Evolutionary conservation across 2,888 invertebrate genomes (phyloP).

Genomic region (Lomographa bimaculata): DNA sequence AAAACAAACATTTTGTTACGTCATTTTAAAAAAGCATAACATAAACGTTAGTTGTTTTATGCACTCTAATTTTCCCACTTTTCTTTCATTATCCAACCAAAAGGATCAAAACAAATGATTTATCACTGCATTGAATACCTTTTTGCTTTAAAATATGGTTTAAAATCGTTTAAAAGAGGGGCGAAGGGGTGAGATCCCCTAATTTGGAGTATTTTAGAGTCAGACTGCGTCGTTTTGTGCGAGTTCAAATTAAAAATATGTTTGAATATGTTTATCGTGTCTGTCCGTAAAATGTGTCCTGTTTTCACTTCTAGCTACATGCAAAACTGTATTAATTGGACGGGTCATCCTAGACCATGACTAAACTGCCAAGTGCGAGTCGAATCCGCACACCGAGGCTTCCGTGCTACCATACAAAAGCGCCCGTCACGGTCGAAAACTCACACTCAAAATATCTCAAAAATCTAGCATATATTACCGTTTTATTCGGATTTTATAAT

Average conservation of each 20-base stretch:
- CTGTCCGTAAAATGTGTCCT: slow-evolving; percentile 40
- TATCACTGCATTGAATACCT: slow-evolving; percentile 9
- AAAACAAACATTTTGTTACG: too few species aligned
- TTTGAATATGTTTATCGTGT: slow-evolving; percentile 20
- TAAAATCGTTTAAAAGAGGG: slow-evolving; percentile 4
- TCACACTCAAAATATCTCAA: too few species aligned
- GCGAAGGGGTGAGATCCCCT: slow-evolving; percentile 58
- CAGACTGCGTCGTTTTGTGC: slow-evolving; percentile 46
- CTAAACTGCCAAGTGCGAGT: too few species aligned
- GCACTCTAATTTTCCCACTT: slow-evolving; percentile 15
- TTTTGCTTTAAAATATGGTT: slow-evolving; percentile 13
- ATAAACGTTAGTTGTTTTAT: slow-evolving; percentile 1
- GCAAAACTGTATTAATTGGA: too few species aligned
- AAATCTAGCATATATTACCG: too few species aligned
- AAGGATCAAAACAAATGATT: slow-evolving; percentile 23
- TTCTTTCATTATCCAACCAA: slow-evolving; percentile 13
- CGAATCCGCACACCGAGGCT: too few species aligned
- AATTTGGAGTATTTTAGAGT: slow-evolving; percentile 40
- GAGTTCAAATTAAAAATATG: slow-evolving; percentile 61
- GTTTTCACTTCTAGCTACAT: background rate
- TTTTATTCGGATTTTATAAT: too few species aligned
- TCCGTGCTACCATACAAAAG: too few species aligned
- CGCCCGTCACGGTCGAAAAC: too few species aligned
- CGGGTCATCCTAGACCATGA: too few species aligned
- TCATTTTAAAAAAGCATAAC: too few species aligned